Percentiles rank a stretch among this genome's conserved stretches.
Evolutionary conservation across 2,888 invertebrate genomes (phyloP).

Genomic region (Seira musarum): DNA sequence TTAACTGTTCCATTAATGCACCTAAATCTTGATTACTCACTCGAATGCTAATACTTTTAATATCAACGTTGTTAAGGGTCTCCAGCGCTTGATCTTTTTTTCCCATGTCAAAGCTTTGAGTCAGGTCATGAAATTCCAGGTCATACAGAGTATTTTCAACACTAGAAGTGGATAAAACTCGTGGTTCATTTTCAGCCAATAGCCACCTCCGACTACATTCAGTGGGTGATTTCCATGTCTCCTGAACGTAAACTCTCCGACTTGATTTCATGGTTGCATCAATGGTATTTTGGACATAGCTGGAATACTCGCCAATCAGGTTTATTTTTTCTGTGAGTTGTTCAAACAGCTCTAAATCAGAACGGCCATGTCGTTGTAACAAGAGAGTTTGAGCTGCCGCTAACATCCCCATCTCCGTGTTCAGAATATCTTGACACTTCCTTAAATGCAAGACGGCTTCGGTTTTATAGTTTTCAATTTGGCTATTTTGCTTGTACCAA

Average conservation of each 20-base stretch:
- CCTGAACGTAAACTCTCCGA: conserved; percentile 22
- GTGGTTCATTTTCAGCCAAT: neutral
- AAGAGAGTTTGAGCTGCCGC: conserved; percentile 15
- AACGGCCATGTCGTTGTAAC: neutral
- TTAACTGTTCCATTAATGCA: neutral
- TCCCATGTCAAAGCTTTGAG: conserved; percentile 31
- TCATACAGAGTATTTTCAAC: too few species aligned
- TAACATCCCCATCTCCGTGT: conserved; percentile 26
- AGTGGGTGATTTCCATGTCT: neutral
- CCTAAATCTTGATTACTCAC: neutral
- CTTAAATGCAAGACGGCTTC: conserved; percentile 26
- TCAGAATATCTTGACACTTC: neutral
- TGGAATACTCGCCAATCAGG: conserved; percentile 29
- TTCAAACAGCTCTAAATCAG: neutral
- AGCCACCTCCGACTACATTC: neutral
- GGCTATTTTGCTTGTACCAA: neutral
- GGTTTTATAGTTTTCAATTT: conserved; percentile 26
- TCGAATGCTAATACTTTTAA: neutral
- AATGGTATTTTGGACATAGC: conserved; percentile 15
- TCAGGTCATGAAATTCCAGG: conserved; percentile 48
- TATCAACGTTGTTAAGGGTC: conserved; percentile 29
- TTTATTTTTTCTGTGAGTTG: conserved; percentile 32
- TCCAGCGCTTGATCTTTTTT: conserved; percentile 35
- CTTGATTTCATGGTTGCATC: neutral
- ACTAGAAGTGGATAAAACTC: neutral